A percentile compares a stretch with the other conserved stretches of the same genome.
Evolutionary conservation across 2,797 vertebrate species (phyloP).

Genomic region (Danio albolineatus): DNA sequence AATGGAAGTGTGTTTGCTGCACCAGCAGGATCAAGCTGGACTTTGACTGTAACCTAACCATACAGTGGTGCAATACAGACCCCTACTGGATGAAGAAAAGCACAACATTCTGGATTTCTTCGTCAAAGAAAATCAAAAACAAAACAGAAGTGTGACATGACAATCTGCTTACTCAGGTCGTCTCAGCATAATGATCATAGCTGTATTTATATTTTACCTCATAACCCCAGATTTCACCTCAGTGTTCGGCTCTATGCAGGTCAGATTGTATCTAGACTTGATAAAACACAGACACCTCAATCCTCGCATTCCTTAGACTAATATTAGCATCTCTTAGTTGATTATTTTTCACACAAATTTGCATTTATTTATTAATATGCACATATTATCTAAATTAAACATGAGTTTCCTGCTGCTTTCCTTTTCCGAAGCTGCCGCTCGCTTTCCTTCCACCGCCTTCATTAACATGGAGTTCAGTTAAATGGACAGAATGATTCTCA

Average conservation of each 20-base stretch:
- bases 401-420: slow-evolving; percentile 47
- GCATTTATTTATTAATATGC: slow-evolving; percentile 61
- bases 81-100: slow-evolving; percentile 69
- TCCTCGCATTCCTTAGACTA: background rate
- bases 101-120: slow-evolving; percentile 7
- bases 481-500: slow-evolving; percentile 50
- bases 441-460: slow-evolving; percentile 51
- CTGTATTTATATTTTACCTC: background rate
- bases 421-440: slow-evolving; percentile 45
- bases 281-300: background rate
- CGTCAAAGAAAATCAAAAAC: too few species aligned
- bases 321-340: slow-evolving; percentile 22
- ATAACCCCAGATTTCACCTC: background rate
- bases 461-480: slow-evolving; percentile 32
- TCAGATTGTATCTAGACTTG: background rate
- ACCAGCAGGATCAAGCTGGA: background rate
- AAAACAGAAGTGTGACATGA: background rate
- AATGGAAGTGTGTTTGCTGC: slow-evolving; percentile 79
- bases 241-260: too few species aligned
- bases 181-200: background rate
- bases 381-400: slow-evolving; percentile 60
- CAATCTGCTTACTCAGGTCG: background rate
- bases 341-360: slow-evolving; percentile 52
- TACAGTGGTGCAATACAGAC: slow-evolving; percentile 71
- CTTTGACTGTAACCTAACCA: background rate